phyloP scores from a whole-genome alignment of 2,888 invertebrate genomes.

The Heliothis peltigera region DNA sequence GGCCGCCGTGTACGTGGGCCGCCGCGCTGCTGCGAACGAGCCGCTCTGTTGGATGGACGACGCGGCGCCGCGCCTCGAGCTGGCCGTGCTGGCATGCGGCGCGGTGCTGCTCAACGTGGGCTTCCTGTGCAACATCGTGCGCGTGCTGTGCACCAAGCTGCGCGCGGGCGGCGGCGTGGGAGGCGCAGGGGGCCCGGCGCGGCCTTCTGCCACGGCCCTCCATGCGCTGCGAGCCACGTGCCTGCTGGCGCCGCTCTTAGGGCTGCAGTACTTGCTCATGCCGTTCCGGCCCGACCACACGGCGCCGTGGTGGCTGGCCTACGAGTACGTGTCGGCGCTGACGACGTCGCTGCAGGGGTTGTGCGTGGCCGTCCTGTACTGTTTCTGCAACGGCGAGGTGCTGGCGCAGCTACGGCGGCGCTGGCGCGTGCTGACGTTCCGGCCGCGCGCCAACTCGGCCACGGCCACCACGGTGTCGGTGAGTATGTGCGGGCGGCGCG shows the following conservation, averaged over 20 bases:
- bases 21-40: conserved; percentile 90
- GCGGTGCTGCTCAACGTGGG: conserved; percentile 95
- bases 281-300: conserved; percentile 94
- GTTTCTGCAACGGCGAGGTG: conserved; percentile 99
- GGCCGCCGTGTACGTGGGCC: conserved; percentile 91
- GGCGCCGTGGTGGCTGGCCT: conserved; percentile 93
- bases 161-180: conserved; percentile 91
- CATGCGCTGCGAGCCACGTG: conserved; percentile 96
- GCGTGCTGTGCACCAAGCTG: conserved; percentile 95
- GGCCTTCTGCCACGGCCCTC: conserved; percentile 92
- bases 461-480: conserved; percentile 97
- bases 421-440: conserved; percentile 95
- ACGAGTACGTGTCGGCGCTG: conserved; percentile 96
- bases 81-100: conserved; percentile 94
- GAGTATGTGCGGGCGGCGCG: conserved; percentile 82
- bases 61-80: conserved; percentile 92
- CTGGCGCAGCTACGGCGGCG: conserved; percentile 95
- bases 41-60: conserved; percentile 93
- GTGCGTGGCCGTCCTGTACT: conserved; percentile 97
- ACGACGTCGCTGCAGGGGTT: conserved; percentile 97
- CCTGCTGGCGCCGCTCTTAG: conserved; percentile 96
- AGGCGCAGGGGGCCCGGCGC: conserved; percentile 91
- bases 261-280: conserved; percentile 96
- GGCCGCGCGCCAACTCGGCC: conserved; percentile 95
- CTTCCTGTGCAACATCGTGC: conserved; percentile 97